Evolutionary conservation across 2,113 vertebrate genomes (phyloP), one percentile per base, ranked within the genome.

Genomic region (Cyrtonyx montezumae): DNA sequence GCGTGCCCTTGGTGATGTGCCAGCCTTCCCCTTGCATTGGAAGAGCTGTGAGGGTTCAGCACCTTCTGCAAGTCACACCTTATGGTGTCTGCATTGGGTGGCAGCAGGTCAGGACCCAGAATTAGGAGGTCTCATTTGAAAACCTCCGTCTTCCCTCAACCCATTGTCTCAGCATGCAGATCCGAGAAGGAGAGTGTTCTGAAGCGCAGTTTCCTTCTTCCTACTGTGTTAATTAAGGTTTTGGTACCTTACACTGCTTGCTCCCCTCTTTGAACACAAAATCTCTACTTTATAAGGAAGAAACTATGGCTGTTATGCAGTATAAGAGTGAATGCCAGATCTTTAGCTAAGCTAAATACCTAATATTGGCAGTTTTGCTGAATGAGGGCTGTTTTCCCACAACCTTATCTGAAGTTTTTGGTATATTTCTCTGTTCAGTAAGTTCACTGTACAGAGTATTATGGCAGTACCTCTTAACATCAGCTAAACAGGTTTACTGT

Each of bases 321-420:
- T 28, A 40, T 13, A n/a, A n/a, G 20, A 45, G 19, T 16, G 43
- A 67, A 46, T 32, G 13, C 65, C 42, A 67, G 40, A 67, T 46
- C 43, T 45, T 67, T 23, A 67, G 18, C 42, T n/a, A 45, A n/a
- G 40, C 30, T n/a, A 67, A 67, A 40, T 26, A 23, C 42, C 66
- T 14, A 0, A 6, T 15, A 5, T 25, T 4, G 4, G 30, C 0
- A 13, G 8, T 42, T 67, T 9, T 49, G 80, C 58, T 36, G 28
- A 37, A 1, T 3, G 19, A 46, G 36, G 19, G 10, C 3, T 17
- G 23, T 0, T 70, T 28, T 46, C 21, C 16, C 45, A 16, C 48
- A 3, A 53, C 30, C 36, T 80, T 42, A 1, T 21, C 23, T 63
- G 49, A 1, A 5, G 11, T 6, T 45, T 1, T 7, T 53, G 34